Evolutionary conservation across 2,797 vertebrate species (phyloP).

Genomic region (Typhlichthys eigenmanni): DNA sequence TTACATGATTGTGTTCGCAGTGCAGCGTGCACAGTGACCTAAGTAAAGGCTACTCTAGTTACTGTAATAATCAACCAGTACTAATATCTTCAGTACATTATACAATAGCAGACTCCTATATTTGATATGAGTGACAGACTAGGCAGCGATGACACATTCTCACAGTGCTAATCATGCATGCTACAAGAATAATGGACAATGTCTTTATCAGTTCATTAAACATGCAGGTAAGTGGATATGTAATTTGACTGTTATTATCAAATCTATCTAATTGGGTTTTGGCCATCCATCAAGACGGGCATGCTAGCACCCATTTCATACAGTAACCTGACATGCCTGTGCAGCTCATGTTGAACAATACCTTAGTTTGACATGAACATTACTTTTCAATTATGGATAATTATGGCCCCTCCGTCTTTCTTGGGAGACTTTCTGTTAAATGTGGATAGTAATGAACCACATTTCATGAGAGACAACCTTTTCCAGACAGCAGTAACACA

Average conservation of each 20-base stretch:
- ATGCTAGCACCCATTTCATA: constrained; percentile 43
- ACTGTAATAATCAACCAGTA: constrained; percentile 31
- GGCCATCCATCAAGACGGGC: constrained; percentile 63
- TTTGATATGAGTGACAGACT: constrained; percentile 54
- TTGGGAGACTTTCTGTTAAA: constrained; percentile 36
- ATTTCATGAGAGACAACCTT: constrained; percentile 39
- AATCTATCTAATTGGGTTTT: constrained; percentile 63
- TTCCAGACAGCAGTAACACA: constrained; percentile 10
- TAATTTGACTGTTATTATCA: constrained; percentile 69
- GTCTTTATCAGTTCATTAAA: constrained; percentile 68
- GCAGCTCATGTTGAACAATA: constrained; percentile 46
- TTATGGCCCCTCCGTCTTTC: constrained; percentile 27
- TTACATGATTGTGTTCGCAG: constrained; percentile 10
- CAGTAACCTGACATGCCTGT: constrained; percentile 38
- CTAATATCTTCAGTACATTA: constrained; percentile 11
- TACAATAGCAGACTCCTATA: constrained; percentile 37
- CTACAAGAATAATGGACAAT: constrained; percentile 70
- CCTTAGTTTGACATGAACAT: constrained; percentile 32
- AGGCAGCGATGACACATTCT: constrained; percentile 48
- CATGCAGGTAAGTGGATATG: constrained; percentile 70
- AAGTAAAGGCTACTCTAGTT: constrained; percentile 35
- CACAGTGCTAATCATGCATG: constrained; percentile 65
- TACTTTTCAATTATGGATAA: constrained; percentile 54
- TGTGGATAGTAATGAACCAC: constrained; percentile 29
- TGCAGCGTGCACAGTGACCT: constrained; percentile 18